Evolutionary conservation across 2,797 vertebrate species (phyloP).

Genomic region (Sebastes trivittatus): DNA sequence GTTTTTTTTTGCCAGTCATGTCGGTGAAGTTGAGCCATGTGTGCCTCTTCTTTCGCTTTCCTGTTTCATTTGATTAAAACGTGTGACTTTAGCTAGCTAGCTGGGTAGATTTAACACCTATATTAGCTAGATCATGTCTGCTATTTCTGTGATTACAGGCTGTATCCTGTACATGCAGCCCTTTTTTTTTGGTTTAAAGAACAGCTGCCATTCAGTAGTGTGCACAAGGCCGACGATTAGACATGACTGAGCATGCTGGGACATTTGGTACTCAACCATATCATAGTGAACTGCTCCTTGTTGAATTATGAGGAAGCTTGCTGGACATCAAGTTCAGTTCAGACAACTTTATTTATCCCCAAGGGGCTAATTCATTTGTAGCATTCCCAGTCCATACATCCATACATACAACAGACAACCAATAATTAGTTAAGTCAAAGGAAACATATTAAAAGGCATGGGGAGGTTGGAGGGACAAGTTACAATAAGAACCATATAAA

Average conservation of each 20-base stretch:
- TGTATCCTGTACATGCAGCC: not conserved
- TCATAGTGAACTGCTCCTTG: not conserved
- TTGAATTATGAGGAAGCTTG: slow-evolving; percentile 18
- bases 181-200: not conserved
- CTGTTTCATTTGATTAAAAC: not conserved
- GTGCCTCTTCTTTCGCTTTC: slow-evolving; percentile 15
- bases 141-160: not conserved
- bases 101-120: not conserved
- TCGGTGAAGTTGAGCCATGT: slow-evolving; percentile 24
- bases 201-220: slow-evolving; percentile 35
- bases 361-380: no score
- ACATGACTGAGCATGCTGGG: slow-evolving; percentile 54
- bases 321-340: not conserved
- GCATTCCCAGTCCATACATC: no score
- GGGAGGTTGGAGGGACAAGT: no score
- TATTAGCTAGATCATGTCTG: not conserved
- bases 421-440: no score
- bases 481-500: no score
- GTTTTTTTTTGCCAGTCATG: not conserved
- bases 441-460: no score
- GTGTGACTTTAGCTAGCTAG: slow-evolving; percentile 15
- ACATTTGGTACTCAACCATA: slow-evolving; percentile 50
- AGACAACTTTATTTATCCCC: no score
- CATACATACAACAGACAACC: no score
- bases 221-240: slow-evolving; percentile 36